These are phyloP conservation scores for Blomia tropicalis DNA, from an alignment of 2,888 invertebrate genomes.

Conservation along the genomic window DNA sequence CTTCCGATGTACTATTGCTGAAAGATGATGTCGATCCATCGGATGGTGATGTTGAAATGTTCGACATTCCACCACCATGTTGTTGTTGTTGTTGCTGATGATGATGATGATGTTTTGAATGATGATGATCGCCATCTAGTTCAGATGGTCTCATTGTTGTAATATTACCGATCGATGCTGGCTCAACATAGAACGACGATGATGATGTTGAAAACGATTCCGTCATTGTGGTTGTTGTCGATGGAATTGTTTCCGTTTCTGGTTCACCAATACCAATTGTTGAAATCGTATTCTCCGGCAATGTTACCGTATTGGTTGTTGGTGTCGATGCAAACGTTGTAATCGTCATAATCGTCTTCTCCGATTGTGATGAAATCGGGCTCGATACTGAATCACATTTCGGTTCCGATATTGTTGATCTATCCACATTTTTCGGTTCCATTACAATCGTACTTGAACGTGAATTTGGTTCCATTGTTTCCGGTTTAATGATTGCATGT, in stretches of 20 bases:
- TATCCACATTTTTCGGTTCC: no score
- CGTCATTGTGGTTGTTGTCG: not conserved
- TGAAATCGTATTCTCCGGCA: not conserved
- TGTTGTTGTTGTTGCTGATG: no score
- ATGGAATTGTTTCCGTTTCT: not conserved
- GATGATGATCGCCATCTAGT: no score
- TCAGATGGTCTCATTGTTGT: no score
- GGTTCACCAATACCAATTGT: not conserved
- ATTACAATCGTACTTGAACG: no score
- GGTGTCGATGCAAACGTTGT: slow-evolving; percentile 2
- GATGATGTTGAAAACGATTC: not conserved
- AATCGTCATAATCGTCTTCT: not conserved
- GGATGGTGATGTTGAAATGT: not conserved
- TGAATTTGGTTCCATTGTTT: no score
- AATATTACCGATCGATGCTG: not conserved
- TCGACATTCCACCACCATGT: not conserved
- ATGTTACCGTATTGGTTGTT: not conserved
- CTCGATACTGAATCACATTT: not conserved
- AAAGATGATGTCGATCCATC: not conserved
- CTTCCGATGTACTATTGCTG: not conserved
- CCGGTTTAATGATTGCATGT: no score
- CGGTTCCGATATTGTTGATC: no score
- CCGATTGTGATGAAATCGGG: no score
- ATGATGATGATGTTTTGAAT: no score
- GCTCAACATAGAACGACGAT: slow-evolving; percentile 4